These are phyloP conservation scores for Antitype chi DNA, from an alignment of 2,888 invertebrate species.

Conservation along the genomic window DNA sequence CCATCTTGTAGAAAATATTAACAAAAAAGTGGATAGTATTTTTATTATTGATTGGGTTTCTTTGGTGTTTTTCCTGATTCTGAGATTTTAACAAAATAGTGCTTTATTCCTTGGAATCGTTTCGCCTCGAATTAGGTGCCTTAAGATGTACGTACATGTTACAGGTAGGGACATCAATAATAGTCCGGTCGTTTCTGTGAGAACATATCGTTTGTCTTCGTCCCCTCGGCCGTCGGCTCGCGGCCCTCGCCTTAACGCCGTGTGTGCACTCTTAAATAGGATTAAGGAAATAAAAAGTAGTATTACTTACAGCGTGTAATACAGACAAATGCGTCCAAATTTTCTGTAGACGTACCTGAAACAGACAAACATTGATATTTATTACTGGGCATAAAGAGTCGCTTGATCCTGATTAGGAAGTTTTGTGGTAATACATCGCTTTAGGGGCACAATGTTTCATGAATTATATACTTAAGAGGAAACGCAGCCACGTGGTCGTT, in stretches of 20 bases:
- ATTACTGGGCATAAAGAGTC: constrained; percentile 44
- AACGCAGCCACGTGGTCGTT: not conserved
- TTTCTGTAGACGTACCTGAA: constrained; percentile 68
- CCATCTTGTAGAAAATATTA: not conserved
- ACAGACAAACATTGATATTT: constrained; percentile 63
- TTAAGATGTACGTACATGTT: constrained; percentile 4
- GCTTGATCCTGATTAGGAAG: not conserved
- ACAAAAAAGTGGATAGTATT: not conserved
- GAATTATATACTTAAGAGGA: not conserved
- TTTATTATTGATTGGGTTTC: not conserved
- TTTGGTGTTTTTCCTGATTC: not conserved
- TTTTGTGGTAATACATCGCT: not conserved
- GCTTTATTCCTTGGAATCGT: not conserved
- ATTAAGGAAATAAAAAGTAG: constrained; percentile 61
- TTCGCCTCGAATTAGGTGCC: not conserved
- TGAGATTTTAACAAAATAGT: not conserved
- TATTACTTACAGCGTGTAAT: constrained; percentile 61
- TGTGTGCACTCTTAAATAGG: constrained; percentile 65
- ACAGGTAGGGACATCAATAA: constrained; percentile 55
- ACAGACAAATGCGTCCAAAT: constrained; percentile 49
- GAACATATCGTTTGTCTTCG: constrained; percentile 66
- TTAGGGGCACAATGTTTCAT: not conserved
- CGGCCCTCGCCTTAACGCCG: constrained; percentile 27
- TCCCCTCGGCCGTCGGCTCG: constrained; percentile 28
- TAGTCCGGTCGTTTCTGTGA: constrained; percentile 47